Percentiles rank a stretch among this genome's conserved stretches.
Conservation (phyloP, 2,888 invertebrate species). For the Falcaria lacertinaria region DNA sequence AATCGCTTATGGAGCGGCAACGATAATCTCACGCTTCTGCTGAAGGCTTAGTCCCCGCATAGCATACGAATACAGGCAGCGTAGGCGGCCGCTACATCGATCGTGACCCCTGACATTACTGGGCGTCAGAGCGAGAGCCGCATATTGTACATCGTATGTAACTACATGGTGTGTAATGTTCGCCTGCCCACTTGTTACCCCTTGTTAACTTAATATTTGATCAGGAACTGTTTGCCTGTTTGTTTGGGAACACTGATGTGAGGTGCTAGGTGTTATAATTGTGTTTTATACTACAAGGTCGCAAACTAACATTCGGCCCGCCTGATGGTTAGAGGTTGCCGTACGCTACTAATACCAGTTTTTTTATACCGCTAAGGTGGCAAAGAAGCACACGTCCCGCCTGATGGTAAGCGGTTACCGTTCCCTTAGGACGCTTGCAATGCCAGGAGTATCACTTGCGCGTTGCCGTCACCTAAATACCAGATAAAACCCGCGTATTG, state of each 20-base stretch:
- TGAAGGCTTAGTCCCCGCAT: constrained; percentile 10
- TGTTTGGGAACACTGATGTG: not conserved
- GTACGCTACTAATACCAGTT: too few species aligned
- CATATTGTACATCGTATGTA: constrained; percentile 7
- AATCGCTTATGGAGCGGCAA: too few species aligned
- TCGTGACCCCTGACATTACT: constrained; percentile 71
- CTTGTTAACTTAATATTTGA: not conserved
- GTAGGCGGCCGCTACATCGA: constrained; percentile 66
- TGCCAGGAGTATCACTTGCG: too few species aligned
- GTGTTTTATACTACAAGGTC: too few species aligned
- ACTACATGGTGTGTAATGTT: not conserved
- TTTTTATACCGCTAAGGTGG: too few species aligned
- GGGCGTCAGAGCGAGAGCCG: constrained; percentile 42
- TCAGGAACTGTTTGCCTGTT: not conserved
- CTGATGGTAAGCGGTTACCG: too few species aligned
- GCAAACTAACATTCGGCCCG: too few species aligned
- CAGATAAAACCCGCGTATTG: too few species aligned
- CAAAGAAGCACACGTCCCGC: too few species aligned
- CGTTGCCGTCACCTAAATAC: too few species aligned
- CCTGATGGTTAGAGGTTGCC: too few species aligned
- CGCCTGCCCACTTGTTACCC: not conserved
- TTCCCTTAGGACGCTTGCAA: too few species aligned
- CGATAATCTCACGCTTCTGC: constrained; percentile 20
- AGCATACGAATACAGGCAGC: constrained; percentile 42
- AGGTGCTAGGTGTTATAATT: not conserved